These are phyloP conservation scores for Drosophila grimshawi DNA, from an alignment of 1,140 invertebrate species.

Conservation along the genomic window DNA sequence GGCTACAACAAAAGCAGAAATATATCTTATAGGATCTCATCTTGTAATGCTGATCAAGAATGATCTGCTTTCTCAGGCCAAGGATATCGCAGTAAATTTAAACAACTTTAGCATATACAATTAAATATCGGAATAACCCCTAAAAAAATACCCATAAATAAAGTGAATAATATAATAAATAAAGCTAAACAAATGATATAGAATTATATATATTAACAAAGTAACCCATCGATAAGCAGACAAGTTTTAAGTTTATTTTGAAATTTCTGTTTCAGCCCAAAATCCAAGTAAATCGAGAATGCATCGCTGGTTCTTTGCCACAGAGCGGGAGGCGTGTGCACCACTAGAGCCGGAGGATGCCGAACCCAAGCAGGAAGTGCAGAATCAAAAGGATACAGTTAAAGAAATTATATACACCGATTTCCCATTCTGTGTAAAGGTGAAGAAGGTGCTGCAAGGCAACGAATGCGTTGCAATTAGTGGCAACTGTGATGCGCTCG, in stretches of 20 bases:
- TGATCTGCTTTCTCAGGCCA: no score
- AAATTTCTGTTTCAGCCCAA: slow-evolving; percentile 34
- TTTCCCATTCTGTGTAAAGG: slow-evolving; percentile 63
- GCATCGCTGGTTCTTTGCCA: slow-evolving; percentile 79
- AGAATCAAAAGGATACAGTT: background rate
- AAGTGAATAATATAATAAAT: no score
- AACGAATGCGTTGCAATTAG: slow-evolving; percentile 84
- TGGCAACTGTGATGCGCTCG: slow-evolving; percentile 84
- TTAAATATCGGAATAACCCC: no score
- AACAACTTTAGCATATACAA: no score
- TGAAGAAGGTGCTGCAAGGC: slow-evolving; percentile 22
- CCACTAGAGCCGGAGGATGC: background rate
- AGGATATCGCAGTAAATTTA: no score
- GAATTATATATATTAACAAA: background rate
- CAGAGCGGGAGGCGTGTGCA: slow-evolving; percentile 56
- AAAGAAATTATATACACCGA: slow-evolving; percentile 36
- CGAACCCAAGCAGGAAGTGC: background rate
- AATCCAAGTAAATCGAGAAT: slow-evolving; percentile 31
- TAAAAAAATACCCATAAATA: no score
- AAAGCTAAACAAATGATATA: no score
- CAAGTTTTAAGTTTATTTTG: background rate
- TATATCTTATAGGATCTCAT: no score
- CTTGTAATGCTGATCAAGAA: no score
- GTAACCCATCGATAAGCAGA: background rate
- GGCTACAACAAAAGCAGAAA: no score